Conservation (phyloP, 1,140 invertebrate genomes). For the Hermetia illucens region DNA sequence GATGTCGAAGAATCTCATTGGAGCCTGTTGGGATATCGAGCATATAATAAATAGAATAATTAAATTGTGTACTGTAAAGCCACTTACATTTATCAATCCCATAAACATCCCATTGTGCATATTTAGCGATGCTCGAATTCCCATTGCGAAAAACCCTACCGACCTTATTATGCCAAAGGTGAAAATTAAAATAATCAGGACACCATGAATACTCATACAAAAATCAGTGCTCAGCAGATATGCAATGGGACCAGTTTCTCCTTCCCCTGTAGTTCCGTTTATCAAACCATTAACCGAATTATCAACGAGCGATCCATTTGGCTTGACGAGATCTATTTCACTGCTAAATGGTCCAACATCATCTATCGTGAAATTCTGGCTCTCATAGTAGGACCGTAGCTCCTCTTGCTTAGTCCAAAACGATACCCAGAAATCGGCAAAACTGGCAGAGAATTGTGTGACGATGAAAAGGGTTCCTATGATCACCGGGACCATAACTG, state of each 20-base stretch:
- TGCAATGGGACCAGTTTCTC: neutral
- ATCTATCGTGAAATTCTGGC: neutral
- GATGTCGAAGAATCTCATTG: slow-evolving; percentile 66
- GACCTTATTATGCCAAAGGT: slow-evolving; percentile 18
- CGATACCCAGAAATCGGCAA: slow-evolving; percentile 45
- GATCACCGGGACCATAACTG: slow-evolving; percentile 24
- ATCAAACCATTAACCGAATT: neutral
- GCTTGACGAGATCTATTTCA: neutral
- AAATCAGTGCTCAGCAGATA: slow-evolving; percentile 9
- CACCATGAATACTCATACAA: slow-evolving; percentile 37
- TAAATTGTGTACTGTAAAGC: slow-evolving; percentile 5
- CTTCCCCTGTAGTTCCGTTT: neutral
- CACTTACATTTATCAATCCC: slow-evolving; percentile 1
- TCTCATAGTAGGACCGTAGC: neutral
- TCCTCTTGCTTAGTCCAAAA: slow-evolving; percentile 31
- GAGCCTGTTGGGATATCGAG: too few relatives aligned
- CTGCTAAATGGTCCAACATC: neutral
- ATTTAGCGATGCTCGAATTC: slow-evolving; percentile 2
- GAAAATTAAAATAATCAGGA: slow-evolving; percentile 34
- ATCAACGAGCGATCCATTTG: neutral
- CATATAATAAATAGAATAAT: too few relatives aligned
- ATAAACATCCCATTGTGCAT: slow-evolving; percentile 5
- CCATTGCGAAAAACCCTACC: slow-evolving; percentile 3
- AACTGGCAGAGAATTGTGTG: slow-evolving; percentile 32
- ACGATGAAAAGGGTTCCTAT: slow-evolving; percentile 28